Evolutionary conservation across 2,888 invertebrate genomes (phyloP), one percentile per base, ranked within the genome.

Genomic region (Lasioglossum oenotherae): DNA sequence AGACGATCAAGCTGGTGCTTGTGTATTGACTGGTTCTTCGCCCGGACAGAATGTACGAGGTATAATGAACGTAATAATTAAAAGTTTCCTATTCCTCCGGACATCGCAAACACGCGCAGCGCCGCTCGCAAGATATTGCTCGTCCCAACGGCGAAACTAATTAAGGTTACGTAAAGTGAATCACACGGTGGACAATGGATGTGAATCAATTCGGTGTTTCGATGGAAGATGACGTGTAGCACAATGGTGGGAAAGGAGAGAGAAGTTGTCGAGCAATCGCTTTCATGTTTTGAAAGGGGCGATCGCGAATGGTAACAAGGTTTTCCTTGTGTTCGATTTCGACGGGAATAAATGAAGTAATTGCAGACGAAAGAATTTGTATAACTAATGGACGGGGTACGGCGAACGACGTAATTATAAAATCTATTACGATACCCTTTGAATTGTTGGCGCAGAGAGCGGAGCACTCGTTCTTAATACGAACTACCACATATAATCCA

Each of bases 401-500:
- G 35, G 23, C 23, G 23, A 12, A 67, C 16, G 27, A 41, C 6
- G 69, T 35, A 82, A 80, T 75, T 75, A 8, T 4, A 57, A 46
- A 16, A 14, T 27, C 53, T 57, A 44, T 78, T n/a, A n/a, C 38
- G n/a, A n/a, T 46, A 41, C n/a, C 16, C 49, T 44, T 69, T 31
- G 6, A 49, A 64, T 19, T 64, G 53, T 38, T 44, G 41, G n/a
- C 31, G 67, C 53, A 60, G 8, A n/a, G 41, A 1, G 1, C n/a
- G n/a, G n/a, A n/a, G 1, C n/a, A n/a, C 23, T 16, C 27, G n/a
- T 3, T 60, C 19, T 53, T n/a, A n/a, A 69, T 19, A 31, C 10
- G 76, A 57, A 79, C 78, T 79, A 75, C 14, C 71, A 35, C 38
- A 12, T 69, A 72, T 78, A 85, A 79, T 79, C 53, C 67, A n/a